These are phyloP conservation scores for Antheraea yamamai DNA, from an alignment of 2,888 invertebrate genomes.

Conservation along the genomic window DNA sequence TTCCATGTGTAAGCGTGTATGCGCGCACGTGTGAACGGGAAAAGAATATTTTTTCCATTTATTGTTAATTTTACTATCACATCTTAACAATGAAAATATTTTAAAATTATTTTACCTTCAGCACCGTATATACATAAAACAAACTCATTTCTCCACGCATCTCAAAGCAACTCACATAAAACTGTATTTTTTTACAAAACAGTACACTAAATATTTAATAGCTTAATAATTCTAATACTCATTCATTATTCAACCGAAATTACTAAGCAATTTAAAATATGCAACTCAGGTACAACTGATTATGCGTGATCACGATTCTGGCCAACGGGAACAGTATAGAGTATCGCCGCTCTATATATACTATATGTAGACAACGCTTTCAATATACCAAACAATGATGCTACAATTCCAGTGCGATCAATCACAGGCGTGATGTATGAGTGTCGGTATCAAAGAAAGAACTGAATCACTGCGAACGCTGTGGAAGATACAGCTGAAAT, in stretches of 20 bases:
- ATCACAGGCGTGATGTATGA: slow-evolving; percentile 53
- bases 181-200: background rate
- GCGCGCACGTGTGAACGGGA: no score
- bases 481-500: slow-evolving; percentile 6
- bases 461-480: slow-evolving; percentile 38
- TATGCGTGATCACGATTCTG: slow-evolving; percentile 40
- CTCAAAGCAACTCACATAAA: background rate
- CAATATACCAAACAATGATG: slow-evolving; percentile 49
- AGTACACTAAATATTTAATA: background rate
- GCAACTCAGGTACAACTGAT: slow-evolving; percentile 30
- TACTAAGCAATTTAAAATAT: background rate
- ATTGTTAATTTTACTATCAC: no score
- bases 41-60: no score
- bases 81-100: no score
- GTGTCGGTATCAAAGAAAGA: slow-evolving; percentile 32
- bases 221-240: background rate
- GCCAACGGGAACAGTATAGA: slow-evolving; percentile 25
- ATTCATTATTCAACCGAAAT: background rate
- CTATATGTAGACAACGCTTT: background rate
- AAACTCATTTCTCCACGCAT: background rate
- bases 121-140: no score
- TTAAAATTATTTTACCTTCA: no score
- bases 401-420: slow-evolving; percentile 45
- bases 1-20: no score
- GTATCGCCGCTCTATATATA: slow-evolving; percentile 10